These are phyloP conservation scores for Caenorhabditis latens DNA, from an alignment of 1,140 invertebrate species.

Conservation along the genomic window DNA sequence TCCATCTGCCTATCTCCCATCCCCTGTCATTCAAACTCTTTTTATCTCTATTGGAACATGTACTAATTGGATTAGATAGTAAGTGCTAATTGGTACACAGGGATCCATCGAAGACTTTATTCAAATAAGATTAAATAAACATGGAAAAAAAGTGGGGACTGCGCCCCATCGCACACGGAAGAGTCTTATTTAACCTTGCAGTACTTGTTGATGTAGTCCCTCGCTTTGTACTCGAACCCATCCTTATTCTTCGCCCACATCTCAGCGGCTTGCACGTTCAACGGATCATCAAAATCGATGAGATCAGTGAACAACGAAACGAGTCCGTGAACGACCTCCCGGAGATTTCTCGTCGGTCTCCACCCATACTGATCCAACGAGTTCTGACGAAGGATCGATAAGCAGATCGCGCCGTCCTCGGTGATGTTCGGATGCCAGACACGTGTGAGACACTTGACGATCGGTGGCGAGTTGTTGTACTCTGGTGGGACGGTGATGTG, in stretches of 20 bases:
- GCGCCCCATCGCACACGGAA: too few species aligned
- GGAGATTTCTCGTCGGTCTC: slow-evolving; percentile 91
- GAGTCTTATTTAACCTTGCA: background rate
- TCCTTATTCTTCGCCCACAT: slow-evolving; percentile 71
- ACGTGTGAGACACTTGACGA: slow-evolving; percentile 89
- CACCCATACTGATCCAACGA: slow-evolving; percentile 92
- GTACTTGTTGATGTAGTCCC: background rate
- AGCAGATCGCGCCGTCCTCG: slow-evolving; percentile 89
- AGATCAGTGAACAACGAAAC: slow-evolving; percentile 93
- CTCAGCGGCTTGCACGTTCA: slow-evolving; percentile 82
- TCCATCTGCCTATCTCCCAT: too few species aligned
- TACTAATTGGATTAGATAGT: too few species aligned
- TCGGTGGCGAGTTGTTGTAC: slow-evolving; percentile 95
- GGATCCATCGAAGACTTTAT: too few species aligned
- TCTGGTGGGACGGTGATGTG: slow-evolving; percentile 89
- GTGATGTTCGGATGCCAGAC: slow-evolving; percentile 95
- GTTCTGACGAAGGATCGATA: slow-evolving; percentile 89
- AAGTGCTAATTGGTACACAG: too few species aligned
- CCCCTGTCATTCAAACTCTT: too few species aligned
- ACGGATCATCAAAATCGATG: slow-evolving; percentile 92
- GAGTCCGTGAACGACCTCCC: slow-evolving; percentile 91
- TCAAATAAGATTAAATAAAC: too few species aligned
- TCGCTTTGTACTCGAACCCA: slow-evolving; percentile 65
- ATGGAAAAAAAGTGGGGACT: too few species aligned
- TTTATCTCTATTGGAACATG: too few species aligned